Evolutionary conservation across 2,113 vertebrate genomes (phyloP), one percentile per base, ranked within the genome.

Genomic region (Anseranas semipalmata): DNA sequence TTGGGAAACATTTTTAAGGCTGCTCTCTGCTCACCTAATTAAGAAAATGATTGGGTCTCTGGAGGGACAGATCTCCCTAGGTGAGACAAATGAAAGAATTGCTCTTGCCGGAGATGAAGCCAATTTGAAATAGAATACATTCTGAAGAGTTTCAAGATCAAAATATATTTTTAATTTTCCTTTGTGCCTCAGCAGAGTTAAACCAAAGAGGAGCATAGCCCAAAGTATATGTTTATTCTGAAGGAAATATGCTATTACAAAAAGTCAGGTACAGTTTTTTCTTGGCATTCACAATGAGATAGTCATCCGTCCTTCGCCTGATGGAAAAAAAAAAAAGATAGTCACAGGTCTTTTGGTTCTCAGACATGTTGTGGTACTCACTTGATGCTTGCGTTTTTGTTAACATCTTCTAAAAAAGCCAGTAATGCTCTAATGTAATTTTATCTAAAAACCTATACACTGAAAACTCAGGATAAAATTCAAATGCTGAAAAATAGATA

Each of bases 11-110:
- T 87, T 55, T 55, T 82, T 77, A 93, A 81, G 89, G 50, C 41
- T 93, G 41, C 33, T 87, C 30, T 76, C n/a, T 85, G 55, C 67
- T 96, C 92, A 88, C 58, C 70, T 93, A 96, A 92, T 95, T 85
- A 81, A 93, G 67, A 85, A 67, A 89, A 70, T 85, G 3, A 70
- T 93, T 91, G 48, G 16, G 15, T 79, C 83, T 62, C 66, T 58
- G 60, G 77, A 92, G 88, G 37, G 32, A 32, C 48, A 24, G 14
- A 46, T 72, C 28, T 96, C 88, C 56, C 65, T 71, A 87, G 50
- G 65, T 89, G 66, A 94, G 45, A 55, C 37, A 72, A 89, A 60
- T 81, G 50, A 68, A 93, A 85, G 15, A 58, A 82, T 75, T 74
- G 28, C n/a, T 79, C 46, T 43, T 96, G 22, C 32, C 55, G 80